Conservation (phyloP, 2,113 vertebrate genomes). For the Sceloporus tristichus region DNA sequence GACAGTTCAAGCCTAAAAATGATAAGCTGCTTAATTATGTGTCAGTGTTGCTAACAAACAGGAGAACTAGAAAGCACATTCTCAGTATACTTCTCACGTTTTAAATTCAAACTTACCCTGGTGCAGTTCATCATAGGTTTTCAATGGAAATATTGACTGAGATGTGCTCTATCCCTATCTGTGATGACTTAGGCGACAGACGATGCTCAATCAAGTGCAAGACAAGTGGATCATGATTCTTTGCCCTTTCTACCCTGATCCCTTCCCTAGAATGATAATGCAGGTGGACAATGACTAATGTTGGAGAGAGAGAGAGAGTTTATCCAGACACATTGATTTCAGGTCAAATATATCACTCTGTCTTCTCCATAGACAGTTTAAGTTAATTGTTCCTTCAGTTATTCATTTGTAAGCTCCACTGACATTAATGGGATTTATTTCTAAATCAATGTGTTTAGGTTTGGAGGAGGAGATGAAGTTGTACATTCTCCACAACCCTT, state of each 20-base stretch:
- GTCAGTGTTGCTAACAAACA: not conserved
- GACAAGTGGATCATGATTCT: not conserved
- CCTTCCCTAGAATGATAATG: not conserved
- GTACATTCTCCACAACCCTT: not conserved
- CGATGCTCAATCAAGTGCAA: not conserved
- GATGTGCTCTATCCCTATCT: not conserved
- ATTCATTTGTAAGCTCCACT: not conserved
- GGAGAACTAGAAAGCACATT: not conserved
- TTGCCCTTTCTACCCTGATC: not conserved
- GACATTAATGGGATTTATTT: not conserved
- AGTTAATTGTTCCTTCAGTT: constrained; percentile 1
- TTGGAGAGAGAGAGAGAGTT: not conserved
- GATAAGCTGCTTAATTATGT: not conserved
- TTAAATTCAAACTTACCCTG: not conserved
- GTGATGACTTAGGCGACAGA: not conserved
- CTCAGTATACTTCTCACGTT: not conserved
- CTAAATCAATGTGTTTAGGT: not conserved
- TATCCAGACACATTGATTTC: constrained; percentile 1
- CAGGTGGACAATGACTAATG: constrained; percentile 23
- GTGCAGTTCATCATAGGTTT: not conserved
- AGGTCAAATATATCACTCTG: not conserved
- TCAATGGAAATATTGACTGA: not conserved
- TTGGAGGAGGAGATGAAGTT: not conserved
- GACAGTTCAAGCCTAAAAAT: not conserved
- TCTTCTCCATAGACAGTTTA: not conserved